Base-by-base conservation (phyloP, 2,113 vertebrate genomes). In the Pogonocichla stellata region DNA sequence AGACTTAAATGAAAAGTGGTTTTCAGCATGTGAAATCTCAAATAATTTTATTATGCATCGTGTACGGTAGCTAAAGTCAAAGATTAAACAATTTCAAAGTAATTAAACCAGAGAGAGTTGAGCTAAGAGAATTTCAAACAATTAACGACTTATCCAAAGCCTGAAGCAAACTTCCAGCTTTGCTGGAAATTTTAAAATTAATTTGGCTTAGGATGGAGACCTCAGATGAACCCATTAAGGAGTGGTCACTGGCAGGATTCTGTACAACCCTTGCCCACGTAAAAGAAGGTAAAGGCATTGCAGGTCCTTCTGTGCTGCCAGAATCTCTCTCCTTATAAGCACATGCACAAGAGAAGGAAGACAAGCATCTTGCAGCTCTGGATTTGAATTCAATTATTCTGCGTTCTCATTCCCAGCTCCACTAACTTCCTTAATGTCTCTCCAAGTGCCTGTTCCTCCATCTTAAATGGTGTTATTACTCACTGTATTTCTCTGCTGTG, bases 81-180 rank as follows among this genome's bases (percentile, higher is more conserved):
- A 84, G 58, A 95, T 92, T 82, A 88, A 96, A 87, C 34, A 85
- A 90, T 96, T 93, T 71, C 71, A 65, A 94, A 71, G 71, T 83
- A 95, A 48, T 91, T 94, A 90, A 95, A 73, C 42, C 45, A 77
- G 79, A 45, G 43, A 70, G 56, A 48, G 51, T 83, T 43, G 43
- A 94, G 16, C 33, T 93, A 62, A 93, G 77, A 90, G 85, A 82
- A 93, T 79, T 93, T 89, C 3, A 33, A 87, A 80, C 40, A 43
- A 77, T 83, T 90, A 93, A 64, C 0, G 1, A 80, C 54, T 91
- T 65, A 58, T 60, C 38, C 61, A 34, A 92, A 86, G 51, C 61
- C 82, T 86, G 50, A 33, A 93, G 74, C 47, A 85, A 86, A 85
- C 28, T 86, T 91, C 36, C 29, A 90, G 56, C 47, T 81, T 93